Evolutionary conservation across 2,113 vertebrate species (phyloP).

Genomic region (Collichthys lucidus): DNA sequence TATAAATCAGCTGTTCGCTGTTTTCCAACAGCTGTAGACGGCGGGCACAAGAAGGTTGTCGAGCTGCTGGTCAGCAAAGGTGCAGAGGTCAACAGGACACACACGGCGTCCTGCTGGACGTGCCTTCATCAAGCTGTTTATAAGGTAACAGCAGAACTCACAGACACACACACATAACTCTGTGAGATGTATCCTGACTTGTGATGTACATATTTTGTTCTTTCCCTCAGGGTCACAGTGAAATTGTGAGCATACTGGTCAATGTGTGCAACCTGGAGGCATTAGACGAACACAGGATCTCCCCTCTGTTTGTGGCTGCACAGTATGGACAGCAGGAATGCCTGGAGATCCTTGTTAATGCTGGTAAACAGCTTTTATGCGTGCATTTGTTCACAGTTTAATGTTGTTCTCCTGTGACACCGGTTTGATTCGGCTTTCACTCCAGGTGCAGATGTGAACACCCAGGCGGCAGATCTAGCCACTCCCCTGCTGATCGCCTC

Average conservation of each 20-base stretch:
- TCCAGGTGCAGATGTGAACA: slow-evolving; percentile 90
- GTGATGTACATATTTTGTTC: neutral
- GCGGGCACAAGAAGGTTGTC: slow-evolving; percentile 81
- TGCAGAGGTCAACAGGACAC: slow-evolving; percentile 87
- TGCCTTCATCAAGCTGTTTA: slow-evolving; percentile 93
- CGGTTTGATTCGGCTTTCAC: neutral
- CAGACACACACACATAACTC: neutral
- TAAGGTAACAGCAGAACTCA: slow-evolving; percentile 54
- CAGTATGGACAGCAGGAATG: slow-evolving; percentile 88
- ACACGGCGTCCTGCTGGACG: slow-evolving; percentile 93
- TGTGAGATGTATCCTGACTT: neutral
- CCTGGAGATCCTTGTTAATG: slow-evolving; percentile 81
- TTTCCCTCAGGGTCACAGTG: slow-evolving; percentile 84
- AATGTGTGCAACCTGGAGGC: slow-evolving; percentile 78
- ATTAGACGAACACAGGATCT: slow-evolving; percentile 87
- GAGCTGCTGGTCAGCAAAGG: slow-evolving; percentile 85
- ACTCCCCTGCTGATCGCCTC: slow-evolving; percentile 94
- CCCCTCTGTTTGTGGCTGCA: slow-evolving; percentile 88
- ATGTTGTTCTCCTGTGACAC: neutral
- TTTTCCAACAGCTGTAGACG: slow-evolving; percentile 84
- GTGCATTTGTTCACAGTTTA: neutral
- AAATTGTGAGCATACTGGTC: slow-evolving; percentile 84
- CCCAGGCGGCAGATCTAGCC: slow-evolving; percentile 90
- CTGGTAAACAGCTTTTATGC: slow-evolving; percentile 68
- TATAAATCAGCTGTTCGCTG: neutral